Evolutionary conservation across 2,888 invertebrate genomes (phyloP).

Genomic region (Leptinotarsa peninsularis): DNA sequence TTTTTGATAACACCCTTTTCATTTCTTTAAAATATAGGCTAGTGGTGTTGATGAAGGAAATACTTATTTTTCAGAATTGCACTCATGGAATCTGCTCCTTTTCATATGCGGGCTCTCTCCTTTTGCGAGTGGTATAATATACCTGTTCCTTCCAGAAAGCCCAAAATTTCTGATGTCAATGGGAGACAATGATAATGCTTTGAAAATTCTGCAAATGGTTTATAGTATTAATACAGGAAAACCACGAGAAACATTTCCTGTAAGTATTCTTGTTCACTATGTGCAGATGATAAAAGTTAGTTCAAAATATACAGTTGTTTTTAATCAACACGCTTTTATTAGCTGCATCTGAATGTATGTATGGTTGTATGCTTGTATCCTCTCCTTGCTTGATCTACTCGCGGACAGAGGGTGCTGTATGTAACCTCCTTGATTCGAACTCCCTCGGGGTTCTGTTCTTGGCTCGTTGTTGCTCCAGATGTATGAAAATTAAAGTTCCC

Average conservation of each 20-base stretch:
- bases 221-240: constrained; percentile 75
- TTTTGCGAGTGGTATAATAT: constrained; percentile 70
- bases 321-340: too few species aligned
- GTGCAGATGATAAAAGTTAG: not conserved
- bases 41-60: not conserved
- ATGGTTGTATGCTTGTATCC: too few species aligned
- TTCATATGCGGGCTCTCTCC: constrained; percentile 74
- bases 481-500: too few species aligned
- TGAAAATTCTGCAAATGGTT: constrained; percentile 73
- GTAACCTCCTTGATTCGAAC: too few species aligned
- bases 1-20: too few species aligned
- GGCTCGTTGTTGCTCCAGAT: too few species aligned
- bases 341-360: too few species aligned
- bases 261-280: constrained; percentile 62
- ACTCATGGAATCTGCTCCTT: constrained; percentile 74
- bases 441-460: too few species aligned
- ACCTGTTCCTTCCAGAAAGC: constrained; percentile 73
- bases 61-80: constrained; percentile 65
- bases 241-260: constrained; percentile 73
- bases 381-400: too few species aligned
- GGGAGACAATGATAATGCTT: constrained; percentile 74
- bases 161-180: constrained; percentile 81
- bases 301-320: too few species aligned
- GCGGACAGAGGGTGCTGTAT: too few species aligned
- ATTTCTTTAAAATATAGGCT: too few species aligned